Conservation (phyloP, 2,888 invertebrate genomes). For the Drosophila emarginata region DNA sequence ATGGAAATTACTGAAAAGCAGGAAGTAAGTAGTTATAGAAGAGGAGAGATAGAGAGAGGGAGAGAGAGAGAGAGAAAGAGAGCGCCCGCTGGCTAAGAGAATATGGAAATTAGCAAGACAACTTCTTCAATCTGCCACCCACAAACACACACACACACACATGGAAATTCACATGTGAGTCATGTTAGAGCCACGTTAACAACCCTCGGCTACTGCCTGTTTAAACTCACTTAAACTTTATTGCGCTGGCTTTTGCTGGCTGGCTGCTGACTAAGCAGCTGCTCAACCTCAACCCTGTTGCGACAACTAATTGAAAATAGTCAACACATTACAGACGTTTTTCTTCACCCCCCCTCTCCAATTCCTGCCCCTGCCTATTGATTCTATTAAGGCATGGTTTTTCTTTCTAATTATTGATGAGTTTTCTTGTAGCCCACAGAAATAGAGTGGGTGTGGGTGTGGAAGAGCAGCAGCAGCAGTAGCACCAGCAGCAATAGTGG, state of each 20-base stretch:
- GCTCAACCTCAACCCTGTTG: conserved; percentile 19
- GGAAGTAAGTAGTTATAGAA: not conserved
- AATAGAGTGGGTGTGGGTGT: no score
- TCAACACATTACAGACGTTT: conserved; percentile 30
- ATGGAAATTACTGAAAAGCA: conserved; percentile 22
- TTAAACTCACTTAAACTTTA: conserved; percentile 64
- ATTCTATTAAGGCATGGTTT: not conserved
- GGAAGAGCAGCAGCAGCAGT: no score
- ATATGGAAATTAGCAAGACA: conserved; percentile 56
- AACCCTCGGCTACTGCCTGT: conserved; percentile 34
- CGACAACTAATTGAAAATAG: conserved; percentile 66
- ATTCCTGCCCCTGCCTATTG: no score
- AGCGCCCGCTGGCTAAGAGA: conserved; percentile 16
- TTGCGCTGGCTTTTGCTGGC: conserved; percentile 49
- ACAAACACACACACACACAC: conserved; percentile 29
- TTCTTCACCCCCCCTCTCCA: not conserved
- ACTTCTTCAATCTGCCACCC: conserved; percentile 13
- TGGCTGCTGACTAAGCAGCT: conserved; percentile 61
- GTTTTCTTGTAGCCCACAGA: conserved; percentile 38
- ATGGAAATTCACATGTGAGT: conserved; percentile 45
- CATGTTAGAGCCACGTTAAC: conserved; percentile 25
- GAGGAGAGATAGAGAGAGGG: no score
- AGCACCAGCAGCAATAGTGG: no score
- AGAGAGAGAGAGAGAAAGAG: no score
- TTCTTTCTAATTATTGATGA: conserved; percentile 64